These are phyloP conservation scores for Arbacia lixula DNA, from an alignment of 53 echinoderm and acorn worm genomes.

Conservation along the genomic window DNA sequence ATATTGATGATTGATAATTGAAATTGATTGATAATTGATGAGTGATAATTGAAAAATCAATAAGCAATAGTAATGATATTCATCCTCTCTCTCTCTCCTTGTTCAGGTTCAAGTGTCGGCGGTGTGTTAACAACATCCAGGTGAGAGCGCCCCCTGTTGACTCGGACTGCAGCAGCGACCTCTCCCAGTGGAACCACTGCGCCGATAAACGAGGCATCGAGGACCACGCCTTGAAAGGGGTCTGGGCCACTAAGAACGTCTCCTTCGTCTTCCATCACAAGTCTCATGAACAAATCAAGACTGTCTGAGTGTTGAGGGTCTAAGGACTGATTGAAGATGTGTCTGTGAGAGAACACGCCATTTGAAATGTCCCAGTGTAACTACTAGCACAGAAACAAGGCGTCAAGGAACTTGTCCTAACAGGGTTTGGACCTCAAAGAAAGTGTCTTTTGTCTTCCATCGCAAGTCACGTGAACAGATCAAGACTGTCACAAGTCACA, in stretches of 20 bases:
- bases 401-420: background rate
- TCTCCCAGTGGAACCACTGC: constrained; percentile 91
- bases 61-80: no score
- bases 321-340: no score
- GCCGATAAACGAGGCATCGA: constrained; percentile 77
- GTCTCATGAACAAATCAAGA: constrained; percentile 97
- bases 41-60: no score
- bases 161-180: constrained; percentile 89
- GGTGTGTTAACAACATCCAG: constrained; percentile 97
- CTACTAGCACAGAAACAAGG: constrained; percentile 55
- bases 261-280: constrained; percentile 94
- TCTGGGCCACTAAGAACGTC: constrained; percentile 69
- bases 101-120: constrained; percentile 86
- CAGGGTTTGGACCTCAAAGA: background rate
- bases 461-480: background rate
- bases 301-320: constrained; percentile 59
- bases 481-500: constrained; percentile 63
- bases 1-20: no score
- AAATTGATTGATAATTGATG: no score
- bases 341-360: no score
- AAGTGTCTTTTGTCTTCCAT: background rate
- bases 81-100: no score
- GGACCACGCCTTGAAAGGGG: constrained; percentile 77
- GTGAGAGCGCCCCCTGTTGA: constrained; percentile 76
- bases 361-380: background rate